phyloP scores from a whole-genome alignment of 2,797 vertebrate species.

The Oophaga sylvatica region DNA sequence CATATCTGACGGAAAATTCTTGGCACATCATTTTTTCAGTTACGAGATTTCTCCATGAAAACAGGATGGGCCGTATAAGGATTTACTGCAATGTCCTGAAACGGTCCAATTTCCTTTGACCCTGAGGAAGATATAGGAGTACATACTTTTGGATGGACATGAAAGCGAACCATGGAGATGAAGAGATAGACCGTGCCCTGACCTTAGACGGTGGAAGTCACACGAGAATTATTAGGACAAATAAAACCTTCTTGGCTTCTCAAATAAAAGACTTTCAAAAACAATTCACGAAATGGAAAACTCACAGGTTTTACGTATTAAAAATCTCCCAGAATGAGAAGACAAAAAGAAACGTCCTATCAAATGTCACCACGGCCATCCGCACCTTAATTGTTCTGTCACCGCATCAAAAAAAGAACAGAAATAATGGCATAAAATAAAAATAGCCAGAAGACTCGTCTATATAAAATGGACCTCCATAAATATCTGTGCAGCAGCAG shows the following conservation, averaged over 20 bases:
- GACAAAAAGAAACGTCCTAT: neutral
- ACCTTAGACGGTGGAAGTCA: conserved; percentile 35
- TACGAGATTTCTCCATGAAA: neutral
- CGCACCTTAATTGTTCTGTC: neutral
- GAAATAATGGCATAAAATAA: neutral
- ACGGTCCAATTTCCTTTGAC: conserved; percentile 35
- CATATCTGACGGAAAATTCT: neutral
- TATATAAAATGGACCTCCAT: neutral
- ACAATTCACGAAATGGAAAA: conserved; percentile 1
- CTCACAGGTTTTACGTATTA: conserved; percentile 10
- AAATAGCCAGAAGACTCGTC: neutral
- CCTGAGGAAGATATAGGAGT: conserved; percentile 12
- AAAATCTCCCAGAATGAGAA: neutral
- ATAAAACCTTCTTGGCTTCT: conserved; percentile 30
- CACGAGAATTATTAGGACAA: conserved; percentile 30
- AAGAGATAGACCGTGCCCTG: conserved; percentile 3
- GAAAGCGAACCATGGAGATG: conserved; percentile 24
- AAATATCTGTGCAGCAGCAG: conserved; percentile 29
- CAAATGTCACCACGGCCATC: neutral
- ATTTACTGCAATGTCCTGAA: neutral
- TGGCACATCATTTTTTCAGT: neutral
- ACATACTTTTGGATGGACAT: conserved; percentile 37
- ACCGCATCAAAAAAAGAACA: neutral
- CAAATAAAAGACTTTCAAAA: conserved; percentile 30
- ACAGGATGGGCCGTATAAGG: neutral